Evolutionary conservation across 2,888 invertebrate genomes (phyloP), one percentile per base, ranked within the genome.

Genomic region (Aplocera efformata): DNA sequence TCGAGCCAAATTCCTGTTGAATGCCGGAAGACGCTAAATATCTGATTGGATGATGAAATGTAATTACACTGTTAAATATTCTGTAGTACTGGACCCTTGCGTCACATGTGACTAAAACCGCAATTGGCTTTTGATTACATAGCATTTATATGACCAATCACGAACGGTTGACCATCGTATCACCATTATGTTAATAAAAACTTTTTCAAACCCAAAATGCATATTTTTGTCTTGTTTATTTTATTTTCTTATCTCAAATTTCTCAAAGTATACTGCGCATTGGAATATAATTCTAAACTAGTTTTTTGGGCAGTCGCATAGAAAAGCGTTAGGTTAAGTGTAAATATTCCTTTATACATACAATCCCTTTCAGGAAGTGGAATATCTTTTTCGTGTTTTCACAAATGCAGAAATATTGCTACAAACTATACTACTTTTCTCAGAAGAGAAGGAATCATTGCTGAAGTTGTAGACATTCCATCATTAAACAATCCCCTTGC

Each of bases 261-360:
- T 17, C 42, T 53, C 27, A 33, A 11, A 13, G 21, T 28, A 29
- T 32, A 30, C 34, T 34, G 33, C 42, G 26, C 32, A 33, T 37
- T 28, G 44, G 32, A 37, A 36, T 45, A 39, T 43, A 29, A 31
- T 37, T 30, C 28, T 17, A 53, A 64, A 61, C 58, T 38, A 23
- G 55, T 60, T 61, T 56, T 53, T 49, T 44, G 61, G 58, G 57
- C 49, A 48, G 35, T 21, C 21, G 9, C 8, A n/a, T 6, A 24
- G 45, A 40, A 32, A 40, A 50, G n/a, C 13, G 2, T 17, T 17
- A 5, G 13, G 13, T n/a, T n/a, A 17, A 17, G 2, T 17, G 13
- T n/a, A 17, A 17, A 17, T 17, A 2, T 17, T 17, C 13, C n/a
- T n/a, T n/a, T n/a, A n/a, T n/a, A n/a, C n/a, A n/a, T n/a, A n/a